Evolutionary conservation across 2,113 vertebrate genomes (phyloP), one percentile per base, ranked within the genome.

Genomic region (Damaliscus lunatus): DNA sequence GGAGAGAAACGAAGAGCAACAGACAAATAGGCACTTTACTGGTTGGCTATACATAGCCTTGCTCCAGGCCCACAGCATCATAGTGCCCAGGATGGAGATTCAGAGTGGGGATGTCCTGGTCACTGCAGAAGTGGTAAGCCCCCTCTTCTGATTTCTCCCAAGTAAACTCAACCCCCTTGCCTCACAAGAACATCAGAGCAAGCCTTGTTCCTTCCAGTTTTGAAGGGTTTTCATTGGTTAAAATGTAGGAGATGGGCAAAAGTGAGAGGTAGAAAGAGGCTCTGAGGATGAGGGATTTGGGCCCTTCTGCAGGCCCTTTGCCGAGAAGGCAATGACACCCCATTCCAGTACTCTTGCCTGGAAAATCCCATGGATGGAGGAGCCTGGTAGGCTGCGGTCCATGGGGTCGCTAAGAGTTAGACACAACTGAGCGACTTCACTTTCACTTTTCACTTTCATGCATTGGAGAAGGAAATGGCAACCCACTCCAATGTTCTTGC

Each of bases 141-240:
- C 29, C 12, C 60, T 14, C 57, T 57, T 48, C 33, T 46, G 50
- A 52, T n/a, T 21, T 78, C n/a, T 81, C 36, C 1, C 0, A 7
- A 3, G 15, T 1, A 6, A 64, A 57, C 50, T 98, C 94, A 98
- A 13, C 84, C 11, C 3, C 3, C 97, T 81, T 98, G 98, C 16
- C 15, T 97, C 96, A 99, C 98, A 0, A 98, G 25, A 82, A 99
- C 25, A 16, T 99, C 98, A 0, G 99, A 98, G n/a, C 99, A 97
- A 77, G 99, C 99, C 83, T 98, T 1, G 55, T 94, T 53, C 97
- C 93, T 96, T 99, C 93, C 84, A 99, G 97, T 55, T 48, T 94
- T 94, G 99, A 96, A 43, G 98, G 99, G 98, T 99, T 99, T 98
- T 99, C 99, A 23, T 98, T 99, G 71, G 99, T 99, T 71, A 99